These are phyloP conservation scores for Petaurus breviceps DNA, from an alignment of 2,113 vertebrate genomes.

Conservation along the genomic window DNA sequence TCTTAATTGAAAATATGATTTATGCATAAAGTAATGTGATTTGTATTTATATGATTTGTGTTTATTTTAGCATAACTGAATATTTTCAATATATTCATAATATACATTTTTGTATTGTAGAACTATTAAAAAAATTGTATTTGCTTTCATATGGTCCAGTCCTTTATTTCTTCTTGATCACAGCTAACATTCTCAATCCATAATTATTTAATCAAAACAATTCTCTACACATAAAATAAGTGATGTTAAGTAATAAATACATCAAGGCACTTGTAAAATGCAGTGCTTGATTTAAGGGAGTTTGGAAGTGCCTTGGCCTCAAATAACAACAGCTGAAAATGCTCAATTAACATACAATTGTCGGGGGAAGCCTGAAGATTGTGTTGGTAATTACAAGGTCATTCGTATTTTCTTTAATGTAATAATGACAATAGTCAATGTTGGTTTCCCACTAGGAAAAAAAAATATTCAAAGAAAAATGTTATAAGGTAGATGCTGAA, in stretches of 20 bases:
- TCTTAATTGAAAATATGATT: constrained; percentile 18
- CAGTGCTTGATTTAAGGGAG: not conserved
- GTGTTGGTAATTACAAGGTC: not conserved
- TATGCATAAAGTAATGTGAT: not conserved
- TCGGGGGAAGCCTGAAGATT: not conserved
- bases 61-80: not conserved
- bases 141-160: not conserved
- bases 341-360: not conserved
- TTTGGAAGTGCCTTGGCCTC: not conserved
- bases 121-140: not conserved
- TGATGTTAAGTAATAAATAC: constrained; percentile 1
- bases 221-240: not conserved
- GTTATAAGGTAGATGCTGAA: not conserved
- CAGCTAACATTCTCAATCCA: not conserved
- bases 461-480: not conserved
- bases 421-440: not conserved
- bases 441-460: not conserved
- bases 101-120: not conserved
- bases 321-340: constrained; percentile 18
- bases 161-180: not conserved
- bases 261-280: not conserved
- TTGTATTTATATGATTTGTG: not conserved
- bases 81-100: not conserved
- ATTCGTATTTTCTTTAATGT: constrained; percentile 10
- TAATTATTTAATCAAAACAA: not conserved